These are phyloP conservation scores for Harmothoe impar DNA, from an alignment of 2,888 invertebrate species.

Conservation along the genomic window DNA sequence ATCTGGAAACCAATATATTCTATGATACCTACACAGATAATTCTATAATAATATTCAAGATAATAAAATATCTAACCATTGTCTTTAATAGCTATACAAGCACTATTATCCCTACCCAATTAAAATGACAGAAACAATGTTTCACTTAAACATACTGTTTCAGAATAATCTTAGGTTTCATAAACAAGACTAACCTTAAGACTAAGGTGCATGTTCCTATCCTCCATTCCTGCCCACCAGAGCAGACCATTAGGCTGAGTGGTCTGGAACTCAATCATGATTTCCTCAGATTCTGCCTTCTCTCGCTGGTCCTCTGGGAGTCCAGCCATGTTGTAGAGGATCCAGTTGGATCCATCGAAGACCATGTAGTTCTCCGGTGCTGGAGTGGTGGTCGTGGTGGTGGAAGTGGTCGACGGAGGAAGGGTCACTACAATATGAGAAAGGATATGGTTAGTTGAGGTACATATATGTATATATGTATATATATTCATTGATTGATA, in stretches of 20 bases:
- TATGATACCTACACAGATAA: too few relatives aligned
- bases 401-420: constrained; percentile 31
- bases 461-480: not conserved
- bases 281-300: constrained; percentile 63
- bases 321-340: constrained; percentile 74
- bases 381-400: constrained; percentile 58
- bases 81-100: too few relatives aligned
- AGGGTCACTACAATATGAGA: not conserved
- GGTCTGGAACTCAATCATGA: constrained; percentile 76
- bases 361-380: constrained; percentile 26
- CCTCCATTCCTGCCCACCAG: constrained; percentile 76
- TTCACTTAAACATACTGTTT: too few relatives aligned
- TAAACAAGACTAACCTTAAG: constrained; percentile 76
- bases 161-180: too few relatives aligned
- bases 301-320: constrained; percentile 72
- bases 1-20: too few relatives aligned
- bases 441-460: not conserved
- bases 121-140: too few relatives aligned
- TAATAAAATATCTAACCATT: too few relatives aligned
- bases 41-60: too few relatives aligned
- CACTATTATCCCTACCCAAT: too few relatives aligned
- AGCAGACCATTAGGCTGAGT: constrained; percentile 76
- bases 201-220: constrained; percentile 74
- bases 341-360: constrained; percentile 69
- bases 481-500: not conserved